Evolutionary conservation across 2,888 invertebrate species (phyloP).

Genomic region (Athetis lepigone): DNA sequence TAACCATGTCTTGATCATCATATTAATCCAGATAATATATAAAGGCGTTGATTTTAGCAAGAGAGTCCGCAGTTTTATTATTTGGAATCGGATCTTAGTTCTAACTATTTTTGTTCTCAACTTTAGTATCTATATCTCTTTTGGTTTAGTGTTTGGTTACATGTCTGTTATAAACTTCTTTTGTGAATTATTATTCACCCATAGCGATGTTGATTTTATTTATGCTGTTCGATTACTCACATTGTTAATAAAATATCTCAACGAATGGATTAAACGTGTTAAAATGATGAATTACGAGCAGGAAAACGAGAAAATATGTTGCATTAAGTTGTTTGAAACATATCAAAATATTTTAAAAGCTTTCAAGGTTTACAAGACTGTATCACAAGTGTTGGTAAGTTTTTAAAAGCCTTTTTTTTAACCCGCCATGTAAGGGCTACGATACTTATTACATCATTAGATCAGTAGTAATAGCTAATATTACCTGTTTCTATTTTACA

Average conservation of each 20-base stretch:
- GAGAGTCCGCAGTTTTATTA: conserved; percentile 7
- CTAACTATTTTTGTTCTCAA: not conserved
- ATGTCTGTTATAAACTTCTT: not conserved
- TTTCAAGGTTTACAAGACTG: conserved; percentile 30
- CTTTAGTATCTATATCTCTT: not conserved
- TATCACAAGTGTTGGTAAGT: conserved; percentile 25
- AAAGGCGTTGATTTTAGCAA: conserved; percentile 5
- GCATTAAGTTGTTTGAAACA: conserved; percentile 5
- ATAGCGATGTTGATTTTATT: not conserved
- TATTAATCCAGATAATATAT: conserved; percentile 22
- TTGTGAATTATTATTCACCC: not conserved
- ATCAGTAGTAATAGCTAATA: not conserved
- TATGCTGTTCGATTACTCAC: not conserved
- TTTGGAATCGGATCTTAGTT: conserved; percentile 41
- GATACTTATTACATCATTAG: not conserved
- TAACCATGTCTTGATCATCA: conserved; percentile 23
- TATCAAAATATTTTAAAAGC: conserved; percentile 33
- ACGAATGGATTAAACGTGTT: conserved; percentile 17
- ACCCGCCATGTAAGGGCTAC: not conserved
- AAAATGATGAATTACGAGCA: not conserved
- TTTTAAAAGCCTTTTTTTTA: not conserved
- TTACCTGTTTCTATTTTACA: not conserved
- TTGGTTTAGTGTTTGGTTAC: not conserved
- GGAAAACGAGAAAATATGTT: conserved; percentile 7
- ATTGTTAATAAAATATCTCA: conserved; percentile 15